Evolutionary conservation across 2,888 invertebrate species (phyloP).

Genomic region (Trisateles emortualis): DNA sequence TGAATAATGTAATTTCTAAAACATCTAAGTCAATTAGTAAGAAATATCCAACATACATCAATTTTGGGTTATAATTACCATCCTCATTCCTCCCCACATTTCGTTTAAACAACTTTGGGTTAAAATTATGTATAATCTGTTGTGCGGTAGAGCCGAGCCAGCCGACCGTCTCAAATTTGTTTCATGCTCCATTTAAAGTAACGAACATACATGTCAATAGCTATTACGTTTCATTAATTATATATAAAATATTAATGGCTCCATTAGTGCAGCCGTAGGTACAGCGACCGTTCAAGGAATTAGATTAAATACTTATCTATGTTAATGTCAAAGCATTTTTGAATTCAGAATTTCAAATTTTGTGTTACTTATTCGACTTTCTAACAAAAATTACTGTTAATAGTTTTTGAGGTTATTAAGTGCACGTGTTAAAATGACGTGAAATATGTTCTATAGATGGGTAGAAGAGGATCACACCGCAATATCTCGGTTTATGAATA

Average conservation of each 20-base stretch:
- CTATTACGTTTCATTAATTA: conserved; percentile 35
- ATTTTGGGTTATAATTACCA: conserved; percentile 2
- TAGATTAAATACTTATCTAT: conserved; percentile 12
- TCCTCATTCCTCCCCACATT: conserved; percentile 1
- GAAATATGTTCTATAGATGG: background rate
- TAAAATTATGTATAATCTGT: conserved; percentile 24
- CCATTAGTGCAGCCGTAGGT: conserved; percentile 16
- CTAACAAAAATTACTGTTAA: background rate
- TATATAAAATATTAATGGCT: conserved; percentile 30
- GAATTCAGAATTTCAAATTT: conserved; percentile 5
- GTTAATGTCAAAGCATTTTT: conserved; percentile 10
- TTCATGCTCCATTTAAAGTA: conserved; percentile 45
- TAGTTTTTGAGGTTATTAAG: too few relatives aligned
- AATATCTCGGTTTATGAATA: too few relatives aligned
- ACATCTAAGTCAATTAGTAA: too few relatives aligned
- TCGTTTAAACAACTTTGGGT: conserved; percentile 20
- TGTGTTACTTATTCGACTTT: conserved; percentile 11
- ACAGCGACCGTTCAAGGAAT: too few relatives aligned
- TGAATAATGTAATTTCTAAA: too few relatives aligned
- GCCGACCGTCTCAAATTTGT: conserved; percentile 35
- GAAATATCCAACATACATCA: background rate
- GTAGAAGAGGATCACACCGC: too few relatives aligned
- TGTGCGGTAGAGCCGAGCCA: conserved; percentile 5
- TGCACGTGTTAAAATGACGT: background rate
- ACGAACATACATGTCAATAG: conserved; percentile 33